Evolutionary conservation across 2,888 invertebrate genomes (phyloP).

Genomic region (Allacma fusca): DNA sequence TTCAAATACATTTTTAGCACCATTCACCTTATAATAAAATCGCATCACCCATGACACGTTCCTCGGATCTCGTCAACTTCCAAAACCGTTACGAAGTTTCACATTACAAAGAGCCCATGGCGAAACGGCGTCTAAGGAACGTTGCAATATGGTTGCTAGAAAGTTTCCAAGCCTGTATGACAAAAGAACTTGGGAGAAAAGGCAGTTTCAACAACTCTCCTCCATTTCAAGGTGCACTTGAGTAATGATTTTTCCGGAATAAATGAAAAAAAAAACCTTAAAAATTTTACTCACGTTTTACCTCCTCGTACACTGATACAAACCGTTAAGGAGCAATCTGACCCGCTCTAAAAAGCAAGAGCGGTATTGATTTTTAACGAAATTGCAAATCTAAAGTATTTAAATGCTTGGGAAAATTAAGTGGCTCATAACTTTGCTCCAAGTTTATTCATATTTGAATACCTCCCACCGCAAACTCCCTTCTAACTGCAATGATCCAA

Average conservation of each 20-base stretch:
- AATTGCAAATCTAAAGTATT: no score
- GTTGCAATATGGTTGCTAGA: neutral
- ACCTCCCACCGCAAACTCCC: no score
- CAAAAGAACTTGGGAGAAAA: slow-evolving; percentile 12
- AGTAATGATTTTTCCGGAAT: slow-evolving; percentile 11
- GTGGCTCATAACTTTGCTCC: no score
- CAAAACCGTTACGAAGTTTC: neutral
- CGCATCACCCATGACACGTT: slow-evolving; percentile 12
- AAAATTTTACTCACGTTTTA: neutral
- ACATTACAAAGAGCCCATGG: neutral
- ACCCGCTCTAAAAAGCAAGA: no score
- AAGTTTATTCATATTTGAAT: no score
- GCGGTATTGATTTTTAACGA: no score
- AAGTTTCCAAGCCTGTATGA: neutral
- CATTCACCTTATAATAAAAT: neutral
- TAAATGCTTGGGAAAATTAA: no score
- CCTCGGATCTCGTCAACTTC: neutral
- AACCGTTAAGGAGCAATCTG: no score
- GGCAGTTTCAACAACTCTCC: slow-evolving; percentile 12
- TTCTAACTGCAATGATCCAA: no score
- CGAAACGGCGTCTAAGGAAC: no score
- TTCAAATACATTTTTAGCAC: neutral
- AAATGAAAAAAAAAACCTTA: neutral
- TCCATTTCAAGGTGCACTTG: neutral
- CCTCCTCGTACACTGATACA: no score